Percentiles rank a stretch among this genome's conserved stretches.
phyloP scores from a whole-genome alignment of 1,140 invertebrate species.

The Drosophila mojavensis region DNA sequence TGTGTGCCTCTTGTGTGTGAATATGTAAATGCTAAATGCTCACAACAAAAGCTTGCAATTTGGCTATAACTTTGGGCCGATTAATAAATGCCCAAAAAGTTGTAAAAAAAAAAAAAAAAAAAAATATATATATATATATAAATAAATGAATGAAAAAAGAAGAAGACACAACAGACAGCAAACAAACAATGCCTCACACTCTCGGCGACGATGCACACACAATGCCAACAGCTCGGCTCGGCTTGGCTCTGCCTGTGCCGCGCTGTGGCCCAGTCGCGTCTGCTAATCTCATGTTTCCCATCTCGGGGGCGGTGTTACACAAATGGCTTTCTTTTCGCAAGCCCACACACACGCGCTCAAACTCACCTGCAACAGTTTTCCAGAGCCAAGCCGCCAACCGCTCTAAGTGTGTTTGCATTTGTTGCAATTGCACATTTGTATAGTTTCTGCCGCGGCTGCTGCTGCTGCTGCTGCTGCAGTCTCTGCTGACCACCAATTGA shows the following conservation, averaged over 20 bases:
- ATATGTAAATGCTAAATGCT: slow-evolving; percentile 64
- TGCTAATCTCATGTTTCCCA: slow-evolving; percentile 11
- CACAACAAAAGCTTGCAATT: slow-evolving; percentile 73
- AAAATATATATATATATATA: too few species aligned
- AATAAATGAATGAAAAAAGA: background rate
- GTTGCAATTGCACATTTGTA: slow-evolving; percentile 7
- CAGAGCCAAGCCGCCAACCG: background rate
- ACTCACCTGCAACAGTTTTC: slow-evolving; percentile 17
- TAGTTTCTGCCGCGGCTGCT: slow-evolving; percentile 6
- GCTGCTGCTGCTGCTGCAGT: slow-evolving; percentile 16
- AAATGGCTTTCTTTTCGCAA: slow-evolving; percentile 11
- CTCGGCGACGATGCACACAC: background rate
- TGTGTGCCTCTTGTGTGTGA: slow-evolving; percentile 12
- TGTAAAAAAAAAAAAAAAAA: slow-evolving; percentile 25
- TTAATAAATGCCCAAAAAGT: slow-evolving; percentile 58
- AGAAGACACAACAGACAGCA: too few species aligned
- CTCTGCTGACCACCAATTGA: slow-evolving; percentile 37
- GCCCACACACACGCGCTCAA: background rate
- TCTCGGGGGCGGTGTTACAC: slow-evolving; percentile 28
- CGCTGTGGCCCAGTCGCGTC: background rate
- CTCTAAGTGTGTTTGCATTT: slow-evolving; percentile 22
- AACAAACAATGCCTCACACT: background rate
- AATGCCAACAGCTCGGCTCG: background rate
- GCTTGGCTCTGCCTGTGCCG: background rate
- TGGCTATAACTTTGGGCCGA: slow-evolving; percentile 50